Percentiles rank a stretch among this genome's conserved stretches.
Evolutionary conservation across 1,140 invertebrate species (phyloP).

Genomic region (Atta colombica): DNA sequence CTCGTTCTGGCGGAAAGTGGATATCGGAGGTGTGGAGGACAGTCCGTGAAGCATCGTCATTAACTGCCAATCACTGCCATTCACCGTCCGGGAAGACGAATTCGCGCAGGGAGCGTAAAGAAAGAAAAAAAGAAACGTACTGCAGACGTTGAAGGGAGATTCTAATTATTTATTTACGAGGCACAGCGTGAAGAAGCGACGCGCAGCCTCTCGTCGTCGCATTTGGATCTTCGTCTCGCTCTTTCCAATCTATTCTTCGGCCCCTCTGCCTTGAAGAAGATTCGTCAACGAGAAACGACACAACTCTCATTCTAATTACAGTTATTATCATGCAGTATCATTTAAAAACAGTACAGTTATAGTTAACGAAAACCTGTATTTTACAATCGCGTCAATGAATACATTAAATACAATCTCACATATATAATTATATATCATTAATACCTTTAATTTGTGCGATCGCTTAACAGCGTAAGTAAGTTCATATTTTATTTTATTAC

Average conservation of each 20-base stretch:
- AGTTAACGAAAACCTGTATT: neutral
- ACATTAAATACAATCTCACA: neutral
- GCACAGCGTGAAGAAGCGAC: slow-evolving; percentile 33
- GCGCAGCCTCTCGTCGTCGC: slow-evolving; percentile 32
- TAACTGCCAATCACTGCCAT: slow-evolving; percentile 83
- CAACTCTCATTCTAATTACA: slow-evolving; percentile 33
- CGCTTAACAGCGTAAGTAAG: neutral
- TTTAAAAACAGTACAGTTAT: neutral
- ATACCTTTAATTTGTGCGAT: slow-evolving; percentile 3
- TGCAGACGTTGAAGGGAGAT: slow-evolving; percentile 68
- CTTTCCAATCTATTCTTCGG: neutral
- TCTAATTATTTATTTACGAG: slow-evolving; percentile 79
- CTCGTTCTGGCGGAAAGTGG: slow-evolving; percentile 56
- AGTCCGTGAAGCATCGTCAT: slow-evolving; percentile 77
- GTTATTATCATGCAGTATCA: slow-evolving; percentile 20
- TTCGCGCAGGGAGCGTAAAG: slow-evolving; percentile 35
- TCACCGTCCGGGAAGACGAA: slow-evolving; percentile 70
- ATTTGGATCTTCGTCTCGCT: slow-evolving; percentile 44
- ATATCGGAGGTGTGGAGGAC: slow-evolving; percentile 73
- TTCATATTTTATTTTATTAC: slow-evolving; percentile 5
- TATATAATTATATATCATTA: neutral
- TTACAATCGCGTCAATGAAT: neutral
- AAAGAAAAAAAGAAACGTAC: slow-evolving; percentile 51
- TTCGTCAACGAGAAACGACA: slow-evolving; percentile 26
- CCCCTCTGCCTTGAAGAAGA: slow-evolving; percentile 1